A percentile compares a stretch with the other conserved stretches of the same genome.
phyloP scores from a whole-genome alignment of 1,140 invertebrate species.

The Pectinophora gossypiella region DNA sequence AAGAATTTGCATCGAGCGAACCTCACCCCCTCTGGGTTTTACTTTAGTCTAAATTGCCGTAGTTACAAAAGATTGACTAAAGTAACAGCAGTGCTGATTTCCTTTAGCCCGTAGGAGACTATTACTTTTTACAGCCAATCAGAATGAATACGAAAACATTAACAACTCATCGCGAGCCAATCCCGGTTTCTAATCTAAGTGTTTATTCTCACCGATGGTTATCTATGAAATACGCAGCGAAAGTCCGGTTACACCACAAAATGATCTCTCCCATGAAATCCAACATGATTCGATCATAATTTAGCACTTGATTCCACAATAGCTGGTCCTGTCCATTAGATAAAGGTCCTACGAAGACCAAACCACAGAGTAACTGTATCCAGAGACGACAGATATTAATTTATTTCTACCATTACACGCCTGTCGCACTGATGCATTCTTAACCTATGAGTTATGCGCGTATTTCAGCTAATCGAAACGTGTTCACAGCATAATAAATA shows the following conservation, averaged over 20 bases:
- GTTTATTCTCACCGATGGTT: conserved; percentile 42
- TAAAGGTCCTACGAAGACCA: conserved; percentile 30
- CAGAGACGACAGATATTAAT: conserved; percentile 19
- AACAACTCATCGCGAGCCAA: background rate
- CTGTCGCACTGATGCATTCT: conserved; percentile 17
- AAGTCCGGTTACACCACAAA: conserved; percentile 23
- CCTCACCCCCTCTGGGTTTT: no score
- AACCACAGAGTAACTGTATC: conserved; percentile 17
- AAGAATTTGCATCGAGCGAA: no score
- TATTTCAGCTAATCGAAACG: conserved; percentile 12
- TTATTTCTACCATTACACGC: conserved; percentile 27
- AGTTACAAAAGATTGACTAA: no score
- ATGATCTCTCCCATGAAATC: conserved; percentile 39
- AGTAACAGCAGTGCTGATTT: no score
- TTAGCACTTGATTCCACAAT: conserved; percentile 55
- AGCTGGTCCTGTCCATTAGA: conserved; percentile 41
- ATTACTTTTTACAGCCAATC: no score
- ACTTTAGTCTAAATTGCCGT: no score
- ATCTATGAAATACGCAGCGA: conserved; percentile 30
- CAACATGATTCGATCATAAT: conserved; percentile 50
- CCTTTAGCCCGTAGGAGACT: no score
- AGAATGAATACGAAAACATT: no score
- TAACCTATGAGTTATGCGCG: conserved; percentile 23
- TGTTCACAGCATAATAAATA: background rate
- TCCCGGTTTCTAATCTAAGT: conserved; percentile 39